These are phyloP conservation scores for Fringilla coelebs DNA, from an alignment of 2,797 vertebrate species.

Conservation along the genomic window DNA sequence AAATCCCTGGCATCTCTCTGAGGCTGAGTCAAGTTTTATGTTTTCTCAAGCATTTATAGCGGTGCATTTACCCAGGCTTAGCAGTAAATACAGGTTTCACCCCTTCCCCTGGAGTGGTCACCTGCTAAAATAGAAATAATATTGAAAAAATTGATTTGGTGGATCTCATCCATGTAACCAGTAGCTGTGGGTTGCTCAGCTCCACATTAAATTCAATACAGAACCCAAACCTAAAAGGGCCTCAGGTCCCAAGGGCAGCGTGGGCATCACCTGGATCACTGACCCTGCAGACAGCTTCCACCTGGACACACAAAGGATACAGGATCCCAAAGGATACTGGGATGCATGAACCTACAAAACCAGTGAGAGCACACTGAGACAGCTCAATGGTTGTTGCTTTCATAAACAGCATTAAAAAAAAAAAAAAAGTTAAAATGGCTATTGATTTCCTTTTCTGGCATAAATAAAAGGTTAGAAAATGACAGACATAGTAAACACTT, in stretches of 20 bases:
- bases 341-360: neutral
- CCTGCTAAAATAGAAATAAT: neutral
- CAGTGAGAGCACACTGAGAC: rapidly evolving
- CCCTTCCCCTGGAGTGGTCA: neutral
- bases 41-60: neutral
- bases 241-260: neutral
- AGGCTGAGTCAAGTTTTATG: neutral
- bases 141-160: neutral
- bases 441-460: conserved; percentile 34
- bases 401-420: neutral
- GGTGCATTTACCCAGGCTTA: neutral
- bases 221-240: neutral
- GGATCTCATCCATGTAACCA: neutral
- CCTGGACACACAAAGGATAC: neutral
- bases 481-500: neutral
- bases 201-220: rapidly evolving
- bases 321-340: too few species aligned
- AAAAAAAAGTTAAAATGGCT: conserved; percentile 19
- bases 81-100: neutral
- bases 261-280: neutral
- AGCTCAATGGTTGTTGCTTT: neutral
- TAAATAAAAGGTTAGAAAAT: conserved; percentile 25
- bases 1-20: neutral
- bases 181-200: neutral
- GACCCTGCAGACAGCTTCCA: neutral